Evolutionary conservation across 2,888 invertebrate genomes (phyloP).

Genomic region (Pantelozetes paolii): DNA sequence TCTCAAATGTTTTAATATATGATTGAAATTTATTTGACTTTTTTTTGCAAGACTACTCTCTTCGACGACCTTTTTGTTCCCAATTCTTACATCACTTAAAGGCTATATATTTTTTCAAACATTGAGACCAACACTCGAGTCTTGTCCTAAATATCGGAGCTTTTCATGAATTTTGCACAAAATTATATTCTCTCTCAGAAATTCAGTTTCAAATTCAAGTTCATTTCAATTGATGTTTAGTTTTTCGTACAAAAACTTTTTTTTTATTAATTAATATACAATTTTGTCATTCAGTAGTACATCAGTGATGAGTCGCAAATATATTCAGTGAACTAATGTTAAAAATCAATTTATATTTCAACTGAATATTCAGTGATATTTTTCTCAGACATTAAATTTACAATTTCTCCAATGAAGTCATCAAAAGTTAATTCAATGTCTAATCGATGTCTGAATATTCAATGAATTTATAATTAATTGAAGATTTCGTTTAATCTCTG

Average conservation of each 20-base stretch:
- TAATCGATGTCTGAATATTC: too few relatives aligned
- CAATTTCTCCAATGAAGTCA: too few relatives aligned
- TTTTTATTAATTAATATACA: neutral
- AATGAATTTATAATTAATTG: neutral
- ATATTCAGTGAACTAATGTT: too few relatives aligned
- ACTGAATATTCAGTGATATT: neutral
- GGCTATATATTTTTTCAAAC: slow-evolving; percentile 26
- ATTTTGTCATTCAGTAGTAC: neutral
- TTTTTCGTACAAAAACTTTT: too few relatives aligned
- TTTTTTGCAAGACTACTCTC: slow-evolving; percentile 24
- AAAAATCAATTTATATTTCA: neutral
- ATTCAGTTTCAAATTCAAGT: slow-evolving; percentile 34
- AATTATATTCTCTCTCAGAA: slow-evolving; percentile 7
- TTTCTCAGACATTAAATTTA: neutral
- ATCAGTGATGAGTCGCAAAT: neutral
- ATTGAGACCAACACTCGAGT: slow-evolving; percentile 26
- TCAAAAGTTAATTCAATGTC: too few relatives aligned
- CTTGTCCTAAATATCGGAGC: slow-evolving; percentile 28
- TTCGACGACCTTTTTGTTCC: slow-evolving; percentile 33
- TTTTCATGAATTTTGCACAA: neutral
- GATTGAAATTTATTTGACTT: slow-evolving; percentile 31
- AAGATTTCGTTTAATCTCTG: neutral
- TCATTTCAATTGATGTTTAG: slow-evolving; percentile 5
- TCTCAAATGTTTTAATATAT: neutral
- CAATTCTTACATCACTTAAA: slow-evolving; percentile 35